Conservation (phyloP, 2,797 vertebrate species). For the Apogon hyalosoma region DNA sequence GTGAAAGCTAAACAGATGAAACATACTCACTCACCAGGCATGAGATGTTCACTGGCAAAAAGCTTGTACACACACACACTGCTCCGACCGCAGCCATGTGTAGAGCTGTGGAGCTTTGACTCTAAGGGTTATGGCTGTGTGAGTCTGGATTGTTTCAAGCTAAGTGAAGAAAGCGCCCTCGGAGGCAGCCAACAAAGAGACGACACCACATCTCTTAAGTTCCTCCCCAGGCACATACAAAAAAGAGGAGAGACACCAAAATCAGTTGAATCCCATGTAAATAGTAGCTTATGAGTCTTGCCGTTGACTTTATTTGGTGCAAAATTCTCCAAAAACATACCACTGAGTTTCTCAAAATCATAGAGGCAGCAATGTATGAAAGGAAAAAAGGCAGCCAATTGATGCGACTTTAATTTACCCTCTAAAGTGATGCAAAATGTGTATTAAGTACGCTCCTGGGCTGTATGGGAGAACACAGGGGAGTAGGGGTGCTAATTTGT, state of each 20-base stretch:
- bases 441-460: neutral
- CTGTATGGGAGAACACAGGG: conserved; percentile 18
- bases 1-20: conserved; percentile 19
- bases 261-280: conserved; percentile 18
- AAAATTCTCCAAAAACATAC: neutral
- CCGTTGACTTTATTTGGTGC: neutral
- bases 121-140: conserved; percentile 32
- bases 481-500: conserved; percentile 59
- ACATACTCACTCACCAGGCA: conserved; percentile 17
- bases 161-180: conserved; percentile 46
- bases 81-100: conserved; percentile 27
- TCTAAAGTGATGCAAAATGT: too few species aligned
- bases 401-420: too few species aligned
- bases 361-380: conserved; percentile 2
- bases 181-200: conserved; percentile 43
- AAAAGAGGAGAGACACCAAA: conserved; percentile 25
- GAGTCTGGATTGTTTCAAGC: conserved; percentile 66
- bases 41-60: conserved; percentile 27
- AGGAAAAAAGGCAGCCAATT: neutral
- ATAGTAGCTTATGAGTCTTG: conserved; percentile 5
- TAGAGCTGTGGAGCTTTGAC: conserved; percentile 24
- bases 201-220: conserved; percentile 15
- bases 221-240: conserved; percentile 35
- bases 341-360: conserved; percentile 1
- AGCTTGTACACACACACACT: conserved; percentile 3